These are phyloP conservation scores for Apantesis nais DNA, from an alignment of 2,888 invertebrate species.

Conservation along the genomic window DNA sequence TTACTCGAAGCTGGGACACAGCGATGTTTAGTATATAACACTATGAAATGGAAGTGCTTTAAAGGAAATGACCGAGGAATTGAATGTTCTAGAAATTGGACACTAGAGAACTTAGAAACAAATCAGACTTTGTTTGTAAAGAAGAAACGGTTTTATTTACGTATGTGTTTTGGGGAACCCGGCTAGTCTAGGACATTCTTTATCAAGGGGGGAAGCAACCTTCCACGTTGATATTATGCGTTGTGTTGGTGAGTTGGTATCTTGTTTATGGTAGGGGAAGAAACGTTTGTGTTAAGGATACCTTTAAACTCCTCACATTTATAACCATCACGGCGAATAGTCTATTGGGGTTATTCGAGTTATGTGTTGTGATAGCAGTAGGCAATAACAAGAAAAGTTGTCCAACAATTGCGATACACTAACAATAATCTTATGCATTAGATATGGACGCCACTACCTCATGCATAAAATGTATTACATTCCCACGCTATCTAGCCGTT, in stretches of 20 bases:
- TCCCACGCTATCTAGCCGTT: background rate
- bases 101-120: background rate
- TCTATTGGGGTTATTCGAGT: background rate
- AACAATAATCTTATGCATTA: conserved; percentile 6
- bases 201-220: too few relatives aligned
- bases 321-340: background rate
- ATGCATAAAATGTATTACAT: too few relatives aligned
- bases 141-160: background rate
- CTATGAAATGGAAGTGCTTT: background rate
- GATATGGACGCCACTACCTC: background rate
- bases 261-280: background rate
- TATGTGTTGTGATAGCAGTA: background rate
- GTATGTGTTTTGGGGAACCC: background rate
- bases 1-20: conserved; percentile 5
- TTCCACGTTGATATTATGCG: too few relatives aligned
- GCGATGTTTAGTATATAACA: background rate
- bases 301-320: background rate
- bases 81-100: background rate
- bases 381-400: background rate
- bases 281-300: background rate
- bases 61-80: background rate
- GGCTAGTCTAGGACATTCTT: too few relatives aligned
- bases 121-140: background rate
- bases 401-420: background rate
- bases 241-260: background rate